Percentiles rank a stretch among this genome's conserved stretches.
These are phyloP conservation scores for Linepithema humile DNA, from an alignment of 1,140 invertebrate genomes.

Conservation along the genomic window DNA sequence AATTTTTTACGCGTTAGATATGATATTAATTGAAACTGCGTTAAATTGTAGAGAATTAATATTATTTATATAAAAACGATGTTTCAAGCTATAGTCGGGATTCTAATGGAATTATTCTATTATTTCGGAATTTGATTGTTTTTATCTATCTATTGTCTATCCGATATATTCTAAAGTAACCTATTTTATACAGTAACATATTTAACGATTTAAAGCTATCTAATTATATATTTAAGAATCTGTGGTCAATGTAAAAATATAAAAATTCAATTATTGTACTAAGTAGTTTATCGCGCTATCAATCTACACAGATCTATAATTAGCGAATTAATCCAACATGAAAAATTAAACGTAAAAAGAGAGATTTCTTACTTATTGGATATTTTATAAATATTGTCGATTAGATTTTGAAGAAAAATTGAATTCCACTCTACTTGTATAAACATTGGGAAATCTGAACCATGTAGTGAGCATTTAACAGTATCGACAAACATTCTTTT, in stretches of 20 bases:
- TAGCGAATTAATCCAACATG: background rate
- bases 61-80: background rate
- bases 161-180: too few relatives aligned
- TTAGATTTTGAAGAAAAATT: background rate
- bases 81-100: too few relatives aligned
- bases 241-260: background rate
- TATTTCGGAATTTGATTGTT: too few relatives aligned
- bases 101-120: too few relatives aligned
- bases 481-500: background rate
- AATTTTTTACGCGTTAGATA: background rate
- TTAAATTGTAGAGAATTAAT: background rate
- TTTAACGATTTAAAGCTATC: too few relatives aligned
- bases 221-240: background rate
- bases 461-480: background rate
- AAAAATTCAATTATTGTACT: background rate
- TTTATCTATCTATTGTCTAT: too few relatives aligned
- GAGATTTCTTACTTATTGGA: too few relatives aligned
- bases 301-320: too few relatives aligned
- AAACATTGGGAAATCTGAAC: background rate
- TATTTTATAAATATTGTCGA: too few relatives aligned
- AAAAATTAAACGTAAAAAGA: background rate
- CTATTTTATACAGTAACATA: too few relatives aligned
- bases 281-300: too few relatives aligned
- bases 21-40: background rate
- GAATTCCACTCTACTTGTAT: background rate